These are phyloP conservation scores for Parnassius apollo DNA, from an alignment of 2,888 invertebrate species.

Conservation along the genomic window DNA sequence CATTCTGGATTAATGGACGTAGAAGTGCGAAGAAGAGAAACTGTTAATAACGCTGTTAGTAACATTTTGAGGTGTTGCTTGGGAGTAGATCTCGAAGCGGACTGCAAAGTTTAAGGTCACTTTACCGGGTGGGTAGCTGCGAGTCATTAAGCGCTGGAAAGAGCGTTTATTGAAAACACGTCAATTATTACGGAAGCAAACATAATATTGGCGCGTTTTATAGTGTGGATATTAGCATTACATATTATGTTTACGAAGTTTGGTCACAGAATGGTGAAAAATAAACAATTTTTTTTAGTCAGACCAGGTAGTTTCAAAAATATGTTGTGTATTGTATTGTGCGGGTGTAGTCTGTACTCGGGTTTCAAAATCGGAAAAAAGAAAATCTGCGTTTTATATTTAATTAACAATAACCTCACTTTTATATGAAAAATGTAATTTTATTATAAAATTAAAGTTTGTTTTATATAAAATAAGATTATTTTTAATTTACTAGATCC, in stretches of 20 bases:
- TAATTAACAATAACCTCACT: no score
- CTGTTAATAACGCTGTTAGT: slow-evolving; percentile 33
- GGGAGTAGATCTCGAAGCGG: slow-evolving; percentile 32
- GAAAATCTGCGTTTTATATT: no score
- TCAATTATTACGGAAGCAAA: slow-evolving; percentile 71
- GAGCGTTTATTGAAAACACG: slow-evolving; percentile 59
- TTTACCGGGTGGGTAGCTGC: slow-evolving; percentile 42
- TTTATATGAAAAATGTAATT: no score
- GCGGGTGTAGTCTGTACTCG: no score
- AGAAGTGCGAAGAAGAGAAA: slow-evolving; percentile 39
- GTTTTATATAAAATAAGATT: no score
- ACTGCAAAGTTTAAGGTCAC: slow-evolving; percentile 54
- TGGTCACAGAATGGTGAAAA: slow-evolving; percentile 16
- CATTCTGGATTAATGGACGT: slow-evolving; percentile 37
- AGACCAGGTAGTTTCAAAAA: no score
- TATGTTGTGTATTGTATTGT: no score
- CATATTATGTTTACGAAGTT: slow-evolving; percentile 27
- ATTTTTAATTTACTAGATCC: no score
- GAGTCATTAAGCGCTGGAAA: slow-evolving; percentile 58
- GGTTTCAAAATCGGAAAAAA: no score
- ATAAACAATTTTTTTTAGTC: slow-evolving; percentile 6
- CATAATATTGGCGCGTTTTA: slow-evolving; percentile 67
- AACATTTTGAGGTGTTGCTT: slow-evolving; percentile 46
- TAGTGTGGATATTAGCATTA: slow-evolving; percentile 42
- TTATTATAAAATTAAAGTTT: no score